Evolutionary conservation across 2,888 invertebrate species (phyloP), one percentile per base, ranked within the genome.

Genomic region (Halictus ligatus): DNA sequence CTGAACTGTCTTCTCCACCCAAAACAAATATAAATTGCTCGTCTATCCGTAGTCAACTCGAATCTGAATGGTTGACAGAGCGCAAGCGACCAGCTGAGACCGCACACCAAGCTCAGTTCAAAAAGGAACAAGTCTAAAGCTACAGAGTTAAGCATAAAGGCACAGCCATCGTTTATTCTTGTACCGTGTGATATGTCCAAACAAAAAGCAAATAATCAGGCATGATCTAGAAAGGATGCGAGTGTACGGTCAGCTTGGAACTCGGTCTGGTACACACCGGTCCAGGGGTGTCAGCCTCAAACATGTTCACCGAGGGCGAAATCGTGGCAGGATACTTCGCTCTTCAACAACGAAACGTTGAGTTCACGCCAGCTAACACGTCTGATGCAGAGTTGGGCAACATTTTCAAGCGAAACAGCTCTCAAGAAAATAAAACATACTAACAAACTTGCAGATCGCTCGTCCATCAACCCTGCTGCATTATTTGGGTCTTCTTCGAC

Each of bases 111-210:
- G 75, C 81, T 83, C 75, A 54, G 78, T 83, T n/a, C 15, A 50
- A 83, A n/a, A 84, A 75, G 12, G 40, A 75, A 76, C 43, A 67
- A 18, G 15, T 88, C 73, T 85, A 85, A 85, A 71, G n/a, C 58
- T 88, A 88, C 60, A 71, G 71, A 40, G 21, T 71, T 84, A 82
- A 88, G 88, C 80, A 80, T 79, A 84, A 82, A 88, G 82, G 89
- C 88, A 88, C 89, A 88, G 88, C 88, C 88, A 86, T 88, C 83
- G 80, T 89, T 89, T 79, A 71, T 80, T 46, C 82, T 75, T 80
- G 75, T 60, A 69, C 29, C 78, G 73, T 79, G 48, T 79, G 80
- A 80, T 73, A 74, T 75, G 76, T 74, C 29, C 13, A 74, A 89
- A 58, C 29, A 29, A 79, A 89, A 78, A 73, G 82, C 15, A 83